A percentile compares a stretch with the other conserved stretches of the same genome.
These are phyloP conservation scores for Notoglanidium macrostoma DNA, from an alignment of 2,797 vertebrate species.

Conservation along the genomic window DNA sequence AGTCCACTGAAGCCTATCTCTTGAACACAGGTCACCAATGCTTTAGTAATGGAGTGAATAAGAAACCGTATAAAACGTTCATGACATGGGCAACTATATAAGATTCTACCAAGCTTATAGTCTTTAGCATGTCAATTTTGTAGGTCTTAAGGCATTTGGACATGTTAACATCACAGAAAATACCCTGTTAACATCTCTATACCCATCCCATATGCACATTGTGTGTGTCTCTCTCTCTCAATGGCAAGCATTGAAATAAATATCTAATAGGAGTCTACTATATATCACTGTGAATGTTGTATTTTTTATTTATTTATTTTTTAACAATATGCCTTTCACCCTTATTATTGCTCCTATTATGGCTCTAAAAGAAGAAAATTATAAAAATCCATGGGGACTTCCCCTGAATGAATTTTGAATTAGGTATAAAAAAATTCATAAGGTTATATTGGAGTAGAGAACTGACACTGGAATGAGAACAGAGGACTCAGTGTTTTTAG, in stretches of 20 bases:
- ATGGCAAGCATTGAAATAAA: not conserved
- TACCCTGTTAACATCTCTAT: too few species aligned
- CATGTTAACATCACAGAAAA: too few species aligned
- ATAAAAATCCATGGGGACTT: not conserved
- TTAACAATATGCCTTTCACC: not conserved
- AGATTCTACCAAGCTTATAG: too few species aligned
- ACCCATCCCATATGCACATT: too few species aligned
- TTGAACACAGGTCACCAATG: too few species aligned
- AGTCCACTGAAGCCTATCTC: too few species aligned
- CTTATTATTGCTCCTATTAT: not conserved
- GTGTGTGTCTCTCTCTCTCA: too few species aligned
- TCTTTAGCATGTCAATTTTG: too few species aligned
- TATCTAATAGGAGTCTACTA: not conserved
- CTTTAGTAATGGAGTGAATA: too few species aligned
- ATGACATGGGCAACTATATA: too few species aligned
- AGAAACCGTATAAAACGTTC: too few species aligned
- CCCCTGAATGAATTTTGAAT: not conserved
- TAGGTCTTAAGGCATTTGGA: too few species aligned
- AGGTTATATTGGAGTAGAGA: constrained; percentile 12
- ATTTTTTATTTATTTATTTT: not conserved
- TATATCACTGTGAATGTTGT: not conserved
- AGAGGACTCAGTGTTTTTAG: constrained; percentile 42
- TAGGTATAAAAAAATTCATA: constrained; percentile 20
- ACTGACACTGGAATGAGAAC: constrained; percentile 45
- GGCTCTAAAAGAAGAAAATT: not conserved